These are phyloP conservation scores for Sebastes iracundus DNA, from an alignment of 2,797 vertebrate genomes.

Conservation along the genomic window DNA sequence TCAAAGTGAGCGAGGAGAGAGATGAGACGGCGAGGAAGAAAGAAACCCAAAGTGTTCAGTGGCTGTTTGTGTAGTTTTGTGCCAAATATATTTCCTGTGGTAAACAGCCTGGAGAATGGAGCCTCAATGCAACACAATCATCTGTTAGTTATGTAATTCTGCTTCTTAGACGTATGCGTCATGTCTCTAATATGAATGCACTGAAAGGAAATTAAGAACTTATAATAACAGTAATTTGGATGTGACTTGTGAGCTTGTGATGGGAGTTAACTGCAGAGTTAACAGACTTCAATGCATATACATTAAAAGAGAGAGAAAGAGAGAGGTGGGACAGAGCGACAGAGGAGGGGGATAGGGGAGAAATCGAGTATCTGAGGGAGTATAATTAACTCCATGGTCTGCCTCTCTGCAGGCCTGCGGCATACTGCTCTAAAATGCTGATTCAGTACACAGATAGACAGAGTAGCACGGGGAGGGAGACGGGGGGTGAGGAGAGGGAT, in stretches of 20 bases:
- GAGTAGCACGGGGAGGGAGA: slow-evolving; percentile 45
- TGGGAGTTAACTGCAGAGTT: slow-evolving; percentile 29
- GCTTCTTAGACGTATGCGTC: not conserved
- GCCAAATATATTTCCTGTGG: not conserved
- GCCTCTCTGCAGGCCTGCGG: slow-evolving; percentile 79
- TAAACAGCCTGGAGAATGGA: not conserved
- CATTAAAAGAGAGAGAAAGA: not conserved
- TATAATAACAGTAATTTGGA: not conserved
- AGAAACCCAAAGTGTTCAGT: not conserved
- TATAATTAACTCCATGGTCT: slow-evolving; percentile 77
- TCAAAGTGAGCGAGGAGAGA: not conserved
- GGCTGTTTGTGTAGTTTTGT: not conserved
- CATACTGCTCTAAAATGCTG: slow-evolving; percentile 78
- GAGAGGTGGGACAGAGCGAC: slow-evolving; percentile 17
- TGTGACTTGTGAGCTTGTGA: not conserved
- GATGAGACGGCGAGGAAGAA: not conserved
- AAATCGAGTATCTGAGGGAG: slow-evolving; percentile 65
- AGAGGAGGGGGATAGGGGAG: slow-evolving; percentile 31
- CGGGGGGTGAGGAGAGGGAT: slow-evolving; percentile 41
- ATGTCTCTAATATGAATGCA: not conserved
- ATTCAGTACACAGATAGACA: slow-evolving; percentile 77
- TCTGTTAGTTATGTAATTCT: not conserved
- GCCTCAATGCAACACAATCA: not conserved
- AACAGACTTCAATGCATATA: not conserved
- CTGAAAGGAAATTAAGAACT: not conserved